Conservation (phyloP, 2,888 invertebrate species). For the Sminthurides aquaticus region DNA sequence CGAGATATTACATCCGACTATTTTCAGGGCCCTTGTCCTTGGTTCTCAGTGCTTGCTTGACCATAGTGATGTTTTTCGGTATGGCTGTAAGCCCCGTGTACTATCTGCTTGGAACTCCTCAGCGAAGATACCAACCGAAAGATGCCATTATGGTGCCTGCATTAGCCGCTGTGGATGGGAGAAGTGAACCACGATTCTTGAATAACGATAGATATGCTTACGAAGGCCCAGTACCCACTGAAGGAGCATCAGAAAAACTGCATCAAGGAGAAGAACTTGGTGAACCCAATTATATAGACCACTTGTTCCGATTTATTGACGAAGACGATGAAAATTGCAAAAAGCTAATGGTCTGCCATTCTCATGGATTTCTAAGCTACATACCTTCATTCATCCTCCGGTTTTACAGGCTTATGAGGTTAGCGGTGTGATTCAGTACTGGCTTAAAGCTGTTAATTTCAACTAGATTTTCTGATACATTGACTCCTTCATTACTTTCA, state of each 20-base stretch:
- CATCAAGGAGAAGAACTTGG: too few species aligned
- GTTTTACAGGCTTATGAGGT: slow-evolving; percentile 38
- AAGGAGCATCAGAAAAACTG: too few species aligned
- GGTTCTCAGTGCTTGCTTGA: slow-evolving; percentile 8
- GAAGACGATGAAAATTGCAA: slow-evolving; percentile 31
- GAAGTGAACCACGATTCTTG: background rate
- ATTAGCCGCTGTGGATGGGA: background rate
- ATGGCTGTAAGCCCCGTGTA: slow-evolving; percentile 18
- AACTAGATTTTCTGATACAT: too few species aligned
- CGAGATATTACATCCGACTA: too few species aligned
- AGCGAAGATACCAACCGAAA: background rate
- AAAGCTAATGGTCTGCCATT: slow-evolving; percentile 38
- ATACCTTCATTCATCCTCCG: slow-evolving; percentile 27
- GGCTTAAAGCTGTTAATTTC: too few species aligned
- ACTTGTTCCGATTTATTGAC: slow-evolving; percentile 33
- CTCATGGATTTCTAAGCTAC: slow-evolving; percentile 38
- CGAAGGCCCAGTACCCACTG: background rate
- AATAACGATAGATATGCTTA: background rate
- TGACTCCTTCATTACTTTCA: slow-evolving; percentile 23
- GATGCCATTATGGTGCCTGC: background rate
- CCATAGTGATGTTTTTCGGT: slow-evolving; percentile 18
- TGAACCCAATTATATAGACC: slow-evolving; percentile 29
- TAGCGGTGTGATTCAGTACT: background rate
- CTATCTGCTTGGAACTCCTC: slow-evolving; percentile 15
- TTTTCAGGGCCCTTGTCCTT: slow-evolving; percentile 9